Base-by-base conservation (phyloP, 2,888 invertebrate species). In the Silvanus unidentatus region DNA sequence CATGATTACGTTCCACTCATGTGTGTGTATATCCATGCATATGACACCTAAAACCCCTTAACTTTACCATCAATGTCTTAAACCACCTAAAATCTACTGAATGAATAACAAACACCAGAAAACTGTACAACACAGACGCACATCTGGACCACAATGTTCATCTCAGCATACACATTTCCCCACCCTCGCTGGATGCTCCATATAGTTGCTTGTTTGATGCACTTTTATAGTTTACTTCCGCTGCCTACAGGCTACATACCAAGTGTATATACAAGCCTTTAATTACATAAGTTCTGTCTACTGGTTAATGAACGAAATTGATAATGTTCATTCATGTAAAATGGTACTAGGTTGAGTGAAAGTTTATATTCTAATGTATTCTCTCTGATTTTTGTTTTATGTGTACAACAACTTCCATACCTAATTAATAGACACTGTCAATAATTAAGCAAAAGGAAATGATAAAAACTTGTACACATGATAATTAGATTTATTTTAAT, bases 91-190 rank as follows among this genome's bases (percentile, higher is more conserved):
- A 22, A 22, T 22, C 22, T 8, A 22, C n/a, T n/a, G n/a, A n/a
- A n/a, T n/a, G 22, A 22, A 22, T 22, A 5, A 22, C 22, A 22
- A 22, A 22, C 22, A 22, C 22, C 22, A 22, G 22, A 8, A 3
- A 22, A 22, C n/a, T n/a, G n/a, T n/a, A n/a, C 55, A 55, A 53
- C 55, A 56, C 54, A 50, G 52, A 49, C 53, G 57, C 51, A 52
- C 56, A 56, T 57, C 54, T 58, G 45, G 45, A 38, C 32, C 39
- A 46, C 22, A 22, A 22, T 22, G 22, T 22, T 22, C 4, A 22
- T 22, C 22, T 22, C 22, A 22, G 8, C 22, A 3, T 5, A 22
- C 22, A 22, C n/a, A n/a, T n/a, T 22, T 22, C 22, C 42, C 38
- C 35, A 38, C 47, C 51, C 47, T 35, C 28, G 28, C 43, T 39